A percentile compares a stretch with the other conserved stretches of the same genome.
Evolutionary conservation across 1,140 invertebrate species (phyloP).

Genomic region (Drosophila micromelanica): DNA sequence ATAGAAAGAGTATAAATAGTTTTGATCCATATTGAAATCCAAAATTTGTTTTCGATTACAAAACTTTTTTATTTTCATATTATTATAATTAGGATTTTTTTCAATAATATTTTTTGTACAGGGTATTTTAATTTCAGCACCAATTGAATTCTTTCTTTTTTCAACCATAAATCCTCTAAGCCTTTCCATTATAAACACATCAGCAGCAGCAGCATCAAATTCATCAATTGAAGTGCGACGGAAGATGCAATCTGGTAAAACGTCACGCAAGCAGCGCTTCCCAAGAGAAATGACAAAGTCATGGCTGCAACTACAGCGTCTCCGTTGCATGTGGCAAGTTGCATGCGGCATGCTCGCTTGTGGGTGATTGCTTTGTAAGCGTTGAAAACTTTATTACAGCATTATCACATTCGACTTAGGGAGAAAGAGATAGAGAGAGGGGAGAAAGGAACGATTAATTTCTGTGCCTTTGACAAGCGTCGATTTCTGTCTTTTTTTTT

Average conservation of each 20-base stretch:
- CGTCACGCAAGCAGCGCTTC: conserved; percentile 51
- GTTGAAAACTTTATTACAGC: conserved; percentile 70
- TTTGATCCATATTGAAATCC: too few relatives aligned
- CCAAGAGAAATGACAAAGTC: conserved; percentile 57
- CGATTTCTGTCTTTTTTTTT: conserved; percentile 6
- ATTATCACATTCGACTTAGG: conserved; percentile 47
- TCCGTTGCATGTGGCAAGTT: conserved; percentile 40
- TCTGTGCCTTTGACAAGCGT: conserved; percentile 44
- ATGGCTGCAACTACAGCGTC: conserved; percentile 18
- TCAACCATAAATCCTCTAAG: conserved; percentile 16
- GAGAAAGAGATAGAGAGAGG: conserved; percentile 3
- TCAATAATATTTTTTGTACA: not conserved
- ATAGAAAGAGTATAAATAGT: too few relatives aligned
- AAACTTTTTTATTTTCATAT: too few relatives aligned
- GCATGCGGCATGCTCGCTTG: conserved; percentile 21
- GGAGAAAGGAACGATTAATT: conserved; percentile 55
- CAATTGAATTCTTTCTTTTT: not conserved
- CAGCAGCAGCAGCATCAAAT: conserved; percentile 24
- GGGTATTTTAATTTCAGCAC: not conserved
- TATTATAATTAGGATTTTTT: too few relatives aligned
- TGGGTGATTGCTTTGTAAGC: conserved; percentile 41
- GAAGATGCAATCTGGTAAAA: conserved; percentile 46
- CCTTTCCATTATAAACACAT: conserved; percentile 59
- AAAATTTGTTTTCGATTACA: too few relatives aligned
- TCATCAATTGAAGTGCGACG: conserved; percentile 54